A percentile compares a stretch with the other conserved stretches of the same genome.
Conservation (phyloP, 2,888 invertebrate genomes). For the Leucania comma region DNA sequence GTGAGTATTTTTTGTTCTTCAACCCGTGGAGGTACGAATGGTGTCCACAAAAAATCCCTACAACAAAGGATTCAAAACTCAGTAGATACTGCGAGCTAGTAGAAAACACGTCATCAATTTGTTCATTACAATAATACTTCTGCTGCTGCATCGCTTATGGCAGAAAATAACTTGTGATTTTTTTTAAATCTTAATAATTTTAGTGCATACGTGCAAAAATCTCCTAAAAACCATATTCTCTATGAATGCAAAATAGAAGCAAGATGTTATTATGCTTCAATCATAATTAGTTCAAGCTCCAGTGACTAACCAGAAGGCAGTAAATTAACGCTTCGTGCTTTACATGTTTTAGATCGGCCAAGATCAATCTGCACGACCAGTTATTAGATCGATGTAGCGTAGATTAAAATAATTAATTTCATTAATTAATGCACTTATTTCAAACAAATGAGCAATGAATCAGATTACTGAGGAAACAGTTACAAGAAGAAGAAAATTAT, state of each 20-base stretch:
- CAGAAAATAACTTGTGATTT: not conserved
- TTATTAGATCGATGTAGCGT: conserved; percentile 43
- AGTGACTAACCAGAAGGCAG: conserved; percentile 63
- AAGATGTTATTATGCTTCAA: conserved; percentile 55
- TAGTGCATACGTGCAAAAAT: conserved; percentile 36
- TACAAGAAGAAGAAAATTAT: conserved; percentile 30
- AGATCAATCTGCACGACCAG: conserved; percentile 45
- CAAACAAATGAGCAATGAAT: conserved; percentile 46
- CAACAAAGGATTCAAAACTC: conserved; percentile 42
- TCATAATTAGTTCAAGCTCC: conserved; percentile 66
- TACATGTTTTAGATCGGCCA: conserved; percentile 46
- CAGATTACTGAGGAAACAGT: conserved; percentile 40
- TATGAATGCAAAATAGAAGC: conserved; percentile 37
- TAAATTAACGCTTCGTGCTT: conserved; percentile 60
- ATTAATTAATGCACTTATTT: conserved; percentile 44
- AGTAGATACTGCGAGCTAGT: conserved; percentile 38
- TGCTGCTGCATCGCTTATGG: not conserved
- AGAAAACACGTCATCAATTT: conserved; percentile 6
- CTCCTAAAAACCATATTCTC: conserved; percentile 23
- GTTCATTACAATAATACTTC: not conserved
- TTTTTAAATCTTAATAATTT: not conserved
- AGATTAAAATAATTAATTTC: conserved; percentile 55
- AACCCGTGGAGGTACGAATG: not conserved
- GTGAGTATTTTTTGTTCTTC: conserved; percentile 28
- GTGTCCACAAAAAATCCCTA: conserved; percentile 27